phyloP scores from a whole-genome alignment of 2,797 vertebrate species.

The Mus caroli region DNA sequence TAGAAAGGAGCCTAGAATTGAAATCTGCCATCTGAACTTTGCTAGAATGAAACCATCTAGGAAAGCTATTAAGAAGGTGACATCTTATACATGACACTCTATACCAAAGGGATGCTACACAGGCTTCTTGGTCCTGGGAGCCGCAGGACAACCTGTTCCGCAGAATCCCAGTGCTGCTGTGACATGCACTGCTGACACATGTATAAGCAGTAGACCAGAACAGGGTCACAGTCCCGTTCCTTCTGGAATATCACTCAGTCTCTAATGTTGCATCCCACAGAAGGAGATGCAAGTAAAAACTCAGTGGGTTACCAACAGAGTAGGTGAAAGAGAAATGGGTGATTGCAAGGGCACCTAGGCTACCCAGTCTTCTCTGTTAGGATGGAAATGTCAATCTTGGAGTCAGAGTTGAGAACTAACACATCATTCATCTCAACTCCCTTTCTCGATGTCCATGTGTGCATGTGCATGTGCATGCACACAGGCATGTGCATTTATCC shows the following conservation, averaged over 20 bases:
- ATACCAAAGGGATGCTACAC: not conserved
- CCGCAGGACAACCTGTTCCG: fast-evolving
- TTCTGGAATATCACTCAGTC: not conserved
- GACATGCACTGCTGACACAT: fast-evolving
- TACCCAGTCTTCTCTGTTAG: not conserved
- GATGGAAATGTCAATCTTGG: not conserved
- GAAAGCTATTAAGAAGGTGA: not conserved
- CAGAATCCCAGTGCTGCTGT: not conserved
- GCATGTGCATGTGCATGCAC: too few relatives aligned
- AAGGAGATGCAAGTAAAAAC: not conserved
- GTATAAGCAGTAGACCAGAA: not conserved
- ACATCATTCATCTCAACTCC: not conserved
- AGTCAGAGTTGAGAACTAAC: not conserved
- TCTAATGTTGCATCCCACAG: fast-evolving
- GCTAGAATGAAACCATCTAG: not conserved
- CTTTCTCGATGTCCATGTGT: too few relatives aligned
- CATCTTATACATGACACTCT: too few relatives aligned
- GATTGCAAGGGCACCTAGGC: not conserved
- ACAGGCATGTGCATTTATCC: not conserved
- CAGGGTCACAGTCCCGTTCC: not conserved
- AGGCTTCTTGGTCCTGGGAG: not conserved
- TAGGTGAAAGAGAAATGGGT: not conserved
- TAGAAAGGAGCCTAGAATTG: not conserved
- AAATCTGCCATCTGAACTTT: not conserved
- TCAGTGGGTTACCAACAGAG: not conserved